Base-by-base conservation (phyloP, 2,113 vertebrate genomes). In the Butorides virescens region DNA sequence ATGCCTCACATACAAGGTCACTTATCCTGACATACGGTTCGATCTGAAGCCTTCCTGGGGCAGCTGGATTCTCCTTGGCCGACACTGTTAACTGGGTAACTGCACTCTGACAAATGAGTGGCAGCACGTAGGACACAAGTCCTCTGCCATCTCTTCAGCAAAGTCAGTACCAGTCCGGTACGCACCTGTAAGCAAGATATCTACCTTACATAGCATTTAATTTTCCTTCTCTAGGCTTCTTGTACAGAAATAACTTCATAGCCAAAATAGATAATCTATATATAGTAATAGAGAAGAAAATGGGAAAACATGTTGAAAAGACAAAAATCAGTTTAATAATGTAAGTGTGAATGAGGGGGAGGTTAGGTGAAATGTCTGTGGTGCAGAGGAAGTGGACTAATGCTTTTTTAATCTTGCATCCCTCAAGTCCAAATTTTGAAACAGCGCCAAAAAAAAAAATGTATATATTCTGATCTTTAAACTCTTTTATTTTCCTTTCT, bases 401-500 rank as follows among this genome's bases (percentile, higher is more conserved):
- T 50, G 29, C 34, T 76, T 95, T 81, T 46, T 44, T 44, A 44
- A 11, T 61, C 26, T 95, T 29, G 17, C 52, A 65, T 42, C 32
- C 6, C 66, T 65, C 15, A 42, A 68, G 44, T 39, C 20, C 42
- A 88, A 46, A 72, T 61, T 84, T 76, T 42, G 23, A 46, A 78
- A 91, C 36, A 90, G 15, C 3, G 1, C 13, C 5, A 20, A 47
- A 8, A 79, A 36, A 63, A 36, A 63, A 16, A 15, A 14, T 12
- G 13, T 26, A 6, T 25, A 5, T 81, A 36, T 68, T 79, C 53
- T 86, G 18, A 66, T 86, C 36, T 30, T 22, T 80, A 68, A 92
- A 59, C 13, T 68, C 7, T 63, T 92, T 90, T 93, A 26, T 88
- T 78, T 74, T 86, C 27, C 50, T 91, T 58, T 86, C 96, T 97